Base-by-base conservation (phyloP, 2,888 invertebrate species). In the Buathra laborator region DNA sequence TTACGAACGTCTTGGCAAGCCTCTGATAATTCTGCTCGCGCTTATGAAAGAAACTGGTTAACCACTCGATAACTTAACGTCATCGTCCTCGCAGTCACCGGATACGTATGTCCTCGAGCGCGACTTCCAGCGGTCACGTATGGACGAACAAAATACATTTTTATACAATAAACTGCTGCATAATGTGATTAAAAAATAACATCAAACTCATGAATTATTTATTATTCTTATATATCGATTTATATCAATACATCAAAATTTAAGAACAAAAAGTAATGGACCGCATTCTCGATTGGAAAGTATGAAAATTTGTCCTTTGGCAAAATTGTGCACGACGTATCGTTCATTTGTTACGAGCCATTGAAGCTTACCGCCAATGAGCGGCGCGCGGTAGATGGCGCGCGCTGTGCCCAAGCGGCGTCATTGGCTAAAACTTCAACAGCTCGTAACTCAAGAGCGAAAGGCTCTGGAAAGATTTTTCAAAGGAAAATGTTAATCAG, bases 111-210 rank as follows among this genome's bases (percentile, higher is more conserved):
- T 89, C 89, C 90, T 88, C 85, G 84, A 87, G 86, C 89, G 84
- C 87, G 89, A 89, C 90, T 91, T 92, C 91, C 92, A 91, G 86
- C 72, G 89, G 91, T 91, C 91, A 91, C 91, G 91, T 89, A 87
- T 91, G 89, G 89, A 81, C 89, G 91, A 85, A 75, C 79, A 76
- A 80, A 72, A 80, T 37, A 64, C 71, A 24, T 71, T 12, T 32
- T 80, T 81, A 67, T 5, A 37, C 59, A 44, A 19, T 76, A n/a
- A 74, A 74, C 51, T 46, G 71, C 32, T 66, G 43, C 16, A 9
- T 62, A 62, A 62, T 14, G 62, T n/a, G 14, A 32, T 6, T 32
- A 14, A 29, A 62, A 14, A 24, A n/a, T 5, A 2, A 5, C n/a
- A n/a, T 32, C 14, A 29, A 62, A 6, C 32, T 62, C 29, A 62